phyloP scores from a whole-genome alignment of 2,113 vertebrate species.

The Galbula dea region DNA sequence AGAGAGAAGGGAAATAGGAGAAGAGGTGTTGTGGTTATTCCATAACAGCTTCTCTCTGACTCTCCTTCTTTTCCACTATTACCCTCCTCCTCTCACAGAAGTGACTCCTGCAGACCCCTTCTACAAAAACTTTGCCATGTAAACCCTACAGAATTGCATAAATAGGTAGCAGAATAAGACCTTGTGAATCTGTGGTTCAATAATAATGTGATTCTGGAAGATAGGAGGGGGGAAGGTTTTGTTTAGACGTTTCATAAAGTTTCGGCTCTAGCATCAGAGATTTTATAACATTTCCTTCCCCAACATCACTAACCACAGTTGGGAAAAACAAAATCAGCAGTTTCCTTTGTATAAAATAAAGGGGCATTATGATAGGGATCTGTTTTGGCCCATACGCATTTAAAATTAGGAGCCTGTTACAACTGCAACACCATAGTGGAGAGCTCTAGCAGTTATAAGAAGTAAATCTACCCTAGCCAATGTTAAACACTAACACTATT shows the following conservation, averaged over 20 bases:
- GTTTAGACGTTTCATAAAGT: background rate
- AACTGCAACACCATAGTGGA: background rate
- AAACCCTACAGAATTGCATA: background rate
- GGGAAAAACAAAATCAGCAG: background rate
- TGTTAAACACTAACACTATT: background rate
- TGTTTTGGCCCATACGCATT: background rate
- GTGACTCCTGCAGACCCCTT: background rate
- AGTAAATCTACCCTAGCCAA: background rate
- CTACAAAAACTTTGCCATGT: background rate
- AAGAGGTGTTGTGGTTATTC: background rate
- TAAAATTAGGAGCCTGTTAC: background rate
- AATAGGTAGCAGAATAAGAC: background rate
- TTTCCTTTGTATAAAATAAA: background rate
- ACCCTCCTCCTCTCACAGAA: background rate
- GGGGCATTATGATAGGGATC: background rate
- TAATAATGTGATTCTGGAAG: background rate
- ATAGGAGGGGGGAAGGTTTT: background rate
- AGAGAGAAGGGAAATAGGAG: background rate
- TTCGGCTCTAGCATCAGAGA: background rate
- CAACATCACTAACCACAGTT: background rate
- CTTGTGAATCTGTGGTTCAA: background rate
- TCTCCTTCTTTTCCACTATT: background rate
- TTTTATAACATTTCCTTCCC: background rate
- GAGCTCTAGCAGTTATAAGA: background rate
- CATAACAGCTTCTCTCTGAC: rapidly evolving